Percentiles rank a stretch among this genome's conserved stretches.
Evolutionary conservation across 1,140 invertebrate species (phyloP).

Genomic region (Piezodorus guildinii): DNA sequence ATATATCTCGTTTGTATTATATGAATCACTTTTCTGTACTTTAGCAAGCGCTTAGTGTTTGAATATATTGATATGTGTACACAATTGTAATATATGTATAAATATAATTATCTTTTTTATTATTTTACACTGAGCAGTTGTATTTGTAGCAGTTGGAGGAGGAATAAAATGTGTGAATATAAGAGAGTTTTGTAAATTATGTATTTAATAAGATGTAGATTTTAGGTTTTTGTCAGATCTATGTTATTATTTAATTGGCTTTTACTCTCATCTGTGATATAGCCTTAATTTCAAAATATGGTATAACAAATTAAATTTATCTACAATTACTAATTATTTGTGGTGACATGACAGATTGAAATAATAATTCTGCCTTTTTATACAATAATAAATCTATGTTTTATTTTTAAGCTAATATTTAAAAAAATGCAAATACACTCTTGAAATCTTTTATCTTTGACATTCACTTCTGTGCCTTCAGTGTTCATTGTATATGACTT

Average conservation of each 20-base stretch:
- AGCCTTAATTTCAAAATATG: not conserved
- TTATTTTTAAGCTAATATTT: no score
- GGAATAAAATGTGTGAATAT: slow-evolving; percentile 1
- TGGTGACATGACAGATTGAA: no score
- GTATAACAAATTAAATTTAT: no score
- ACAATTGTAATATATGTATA: slow-evolving; percentile 4
- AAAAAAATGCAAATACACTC: no score
- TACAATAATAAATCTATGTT: no score
- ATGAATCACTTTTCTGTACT: not conserved
- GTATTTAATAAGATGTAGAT: slow-evolving; percentile 3
- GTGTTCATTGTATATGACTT: not conserved
- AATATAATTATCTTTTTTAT: slow-evolving; percentile 7
- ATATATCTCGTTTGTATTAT: not conserved
- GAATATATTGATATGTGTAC: not conserved
- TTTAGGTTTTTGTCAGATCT: not conserved
- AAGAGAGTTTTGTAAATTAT: slow-evolving; percentile 8
- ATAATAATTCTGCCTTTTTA: no score
- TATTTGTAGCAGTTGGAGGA: not conserved
- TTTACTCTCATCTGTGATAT: slow-evolving; percentile 15
- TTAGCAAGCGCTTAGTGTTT: not conserved
- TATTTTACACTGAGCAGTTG: not conserved
- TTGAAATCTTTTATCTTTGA: not conserved
- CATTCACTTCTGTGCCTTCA: slow-evolving; percentile 7
- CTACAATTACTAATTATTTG: no score
- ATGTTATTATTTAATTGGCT: slow-evolving; percentile 2